Base-by-base conservation (phyloP, 2,888 invertebrate species). In the Ashinkailepas kermadecensis region DNA sequence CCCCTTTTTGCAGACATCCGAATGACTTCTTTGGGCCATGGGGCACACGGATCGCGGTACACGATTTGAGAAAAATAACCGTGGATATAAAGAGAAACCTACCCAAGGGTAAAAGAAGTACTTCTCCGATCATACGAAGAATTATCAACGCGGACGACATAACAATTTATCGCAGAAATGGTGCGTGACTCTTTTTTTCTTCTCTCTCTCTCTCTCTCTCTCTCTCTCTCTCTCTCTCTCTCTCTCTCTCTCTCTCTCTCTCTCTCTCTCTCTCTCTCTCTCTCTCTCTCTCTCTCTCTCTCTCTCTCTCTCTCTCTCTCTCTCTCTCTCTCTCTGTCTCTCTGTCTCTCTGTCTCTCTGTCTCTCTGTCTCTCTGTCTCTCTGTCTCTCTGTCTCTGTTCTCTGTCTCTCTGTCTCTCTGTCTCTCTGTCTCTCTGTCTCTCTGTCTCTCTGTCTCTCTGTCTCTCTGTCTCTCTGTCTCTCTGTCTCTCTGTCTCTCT, bases 101-200 rank as follows among this genome's bases (percentile, higher is more conserved):
- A 3, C 58, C 79, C 11, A 79, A 79, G 21, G 58, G 25, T 58
- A 79, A 79, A 25, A n/a, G 79, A 12, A 79, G 79, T 58, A 23
- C 23, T 7, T 79, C 79, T 57, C 79, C 79, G 4, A 79, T 79
- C 0, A 79, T 79, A 7, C n/a, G 79, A n/a, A 58, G 79, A 23
- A 79, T 79, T n/a, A 79, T 79, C 23, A 79, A 59, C 58, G 58
- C 79, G 23, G 79, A 79, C 23, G 57, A 57, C 12, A 79, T 79
- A 0, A 25, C 58, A 7, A 23, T 79, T 8, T 79, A 79, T n/a
- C 79, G 79, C 18, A n/a, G 79, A 57, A 79, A 11, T 15, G 79
- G 79, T 79, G 54, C 11, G 74, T 54, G 21, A 12, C 7, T 78
- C n/a, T 1, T 18, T 18, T 18, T 15, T 74, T 23, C 13, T 23